Evolutionary conservation across 2,888 invertebrate species (phyloP), one percentile per base, ranked within the genome.

Genomic region (Sympetrum striolatum): DNA sequence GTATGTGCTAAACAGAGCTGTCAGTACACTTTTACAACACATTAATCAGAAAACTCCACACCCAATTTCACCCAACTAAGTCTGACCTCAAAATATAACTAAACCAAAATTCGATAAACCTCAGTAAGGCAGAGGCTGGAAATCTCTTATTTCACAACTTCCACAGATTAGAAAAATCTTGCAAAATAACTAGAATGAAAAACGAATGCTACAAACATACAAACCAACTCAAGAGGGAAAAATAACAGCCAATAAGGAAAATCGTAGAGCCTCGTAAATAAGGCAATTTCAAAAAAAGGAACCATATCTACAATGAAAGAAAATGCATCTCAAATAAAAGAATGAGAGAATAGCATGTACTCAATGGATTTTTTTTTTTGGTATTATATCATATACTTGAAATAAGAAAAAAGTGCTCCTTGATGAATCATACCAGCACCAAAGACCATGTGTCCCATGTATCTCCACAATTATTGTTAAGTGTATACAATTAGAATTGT

Each of bases 401-500:
- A 86, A 39, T 86, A 86, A 86, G 81, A 58, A 58, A 58, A 73
- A 48, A 31, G 37, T 86, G 60, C 60, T 64, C 86, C 35, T 86
- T 39, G 39, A 35, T 60, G 86, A 86, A 86, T 86, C 35, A 37
- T 64, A 60, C 86, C 86, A 86, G 86, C 60, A 60, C 86, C 86
- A 86, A 86, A 58, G 22, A 58, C 86, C 35, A 60, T 22, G 58
- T 58, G 18, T 60, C 60, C 82, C 48, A 82, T 82, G 31, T 31
- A 82, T 53, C 58, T 82, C 58, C 58, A 58, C 15, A 22, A 86
- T 86, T 86, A 86, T 37, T 86, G 48, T 82, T 86, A 86, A 60
- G 60, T 86, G 86, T 18, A 64, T n/a, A 86, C 86, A 86, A 60
- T 58, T 86, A 86, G 37, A 37, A 86, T 37, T 86, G 86, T 86